Percentiles rank a stretch among this genome's conserved stretches.
These are phyloP conservation scores for Anabacerthia variegaticeps DNA, from an alignment of 2,797 vertebrate genomes.

Conservation along the genomic window DNA sequence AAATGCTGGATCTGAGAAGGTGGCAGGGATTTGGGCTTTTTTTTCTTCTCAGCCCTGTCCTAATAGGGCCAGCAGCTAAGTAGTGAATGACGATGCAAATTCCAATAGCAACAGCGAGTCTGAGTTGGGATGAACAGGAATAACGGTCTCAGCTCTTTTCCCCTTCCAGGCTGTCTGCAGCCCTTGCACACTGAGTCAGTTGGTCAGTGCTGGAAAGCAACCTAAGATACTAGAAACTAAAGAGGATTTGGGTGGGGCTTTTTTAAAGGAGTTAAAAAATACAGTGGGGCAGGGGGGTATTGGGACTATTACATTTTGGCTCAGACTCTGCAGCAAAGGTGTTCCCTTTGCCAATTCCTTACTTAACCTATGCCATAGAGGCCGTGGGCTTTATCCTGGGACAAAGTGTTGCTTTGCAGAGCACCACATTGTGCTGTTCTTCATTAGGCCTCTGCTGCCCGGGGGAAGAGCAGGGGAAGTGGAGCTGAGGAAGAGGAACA, in stretches of 20 bases:
- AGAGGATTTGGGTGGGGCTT: neutral
- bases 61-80: neutral
- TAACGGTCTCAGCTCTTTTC: conserved; percentile 44
- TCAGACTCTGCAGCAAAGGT: neutral
- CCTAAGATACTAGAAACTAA: neutral
- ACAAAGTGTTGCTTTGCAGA: neutral
- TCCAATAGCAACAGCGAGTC: conserved; percentile 7
- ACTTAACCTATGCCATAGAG: neutral
- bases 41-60: neutral
- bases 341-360: conserved; percentile 1
- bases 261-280: neutral
- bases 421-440: conserved; percentile 4
- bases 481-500: conserved; percentile 85
- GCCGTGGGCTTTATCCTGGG: neutral
- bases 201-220: neutral
- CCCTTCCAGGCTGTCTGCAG: conserved; percentile 27
- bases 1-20: neutral
- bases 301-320: neutral
- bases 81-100: conserved; percentile 47
- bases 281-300: neutral
- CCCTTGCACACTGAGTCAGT: neutral
- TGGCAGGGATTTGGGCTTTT: neutral
- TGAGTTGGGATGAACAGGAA: conserved; percentile 40
- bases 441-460: conserved; percentile 78
- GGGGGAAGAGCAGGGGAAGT: conserved; percentile 80